Evolutionary conservation across 2,888 invertebrate species (phyloP), one percentile per base, ranked within the genome.

Genomic region (Drosophila emarginata): DNA sequence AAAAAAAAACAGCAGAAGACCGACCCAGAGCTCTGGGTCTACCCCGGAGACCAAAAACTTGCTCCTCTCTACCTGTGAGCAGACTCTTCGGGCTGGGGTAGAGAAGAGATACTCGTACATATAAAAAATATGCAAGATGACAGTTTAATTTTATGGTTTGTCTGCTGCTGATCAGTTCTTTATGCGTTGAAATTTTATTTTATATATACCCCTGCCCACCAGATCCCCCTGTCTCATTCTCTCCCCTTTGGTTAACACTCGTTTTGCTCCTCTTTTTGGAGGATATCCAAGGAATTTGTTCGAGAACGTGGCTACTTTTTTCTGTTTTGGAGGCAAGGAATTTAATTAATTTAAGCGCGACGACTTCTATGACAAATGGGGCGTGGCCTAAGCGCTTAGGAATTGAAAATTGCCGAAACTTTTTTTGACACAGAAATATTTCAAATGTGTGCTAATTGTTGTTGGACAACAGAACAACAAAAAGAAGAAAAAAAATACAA

Each of bases 81-180:
- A 18, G 21, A 11, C 45, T 45, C 45, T 45, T 21, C 14, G 36
- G 45, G 32, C 56, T 36, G 12, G 18, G 21, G 15, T n/a, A 28
- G 32, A 32, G 32, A 32, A 11, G 32, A 32, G 32, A 32, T 32
- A 32, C 32, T 45, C 45, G 45, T 45, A 21, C 45, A 76, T 77
- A 83, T 85, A 90, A 90, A 90, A 86, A 89, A 89, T 89, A 91
- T 91, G 83, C 89, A 89, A 91, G 90, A 89, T 91, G 91, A 91
- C 91, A 91, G 91, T 91, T 91, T 91, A 91, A 91, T 91, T 91
- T 91, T 91, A 91, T 91, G 91, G 90, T 91, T 91, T 91, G 91
- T 90, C 91, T 90, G 90, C 83, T 90, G 91, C 88, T 89, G 91
- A 91, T 91, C 90, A 90, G 88, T 89, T 84, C 84, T 84, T 89